Evolutionary conservation across 2,797 vertebrate genomes (phyloP), one percentile per base, ranked within the genome.

Genomic region (Phoxinus dragarum): DNA sequence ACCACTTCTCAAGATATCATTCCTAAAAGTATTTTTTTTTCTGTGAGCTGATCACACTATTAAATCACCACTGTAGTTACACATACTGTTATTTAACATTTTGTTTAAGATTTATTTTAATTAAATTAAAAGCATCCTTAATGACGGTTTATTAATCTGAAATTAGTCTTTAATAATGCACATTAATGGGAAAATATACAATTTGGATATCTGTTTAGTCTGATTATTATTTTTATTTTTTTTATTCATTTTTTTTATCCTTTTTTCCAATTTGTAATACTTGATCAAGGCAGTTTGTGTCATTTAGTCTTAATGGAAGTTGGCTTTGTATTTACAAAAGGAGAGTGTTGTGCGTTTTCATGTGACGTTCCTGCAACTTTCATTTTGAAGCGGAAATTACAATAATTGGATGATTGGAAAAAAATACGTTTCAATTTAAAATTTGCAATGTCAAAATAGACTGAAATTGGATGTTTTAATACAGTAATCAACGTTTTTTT

Each of bases 1-100:
- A 71, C 56, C 69, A 66, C 66, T 84, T 84, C 1, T 49, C 5
- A 52, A 88, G 82, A 80, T 36, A 47, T 90, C 66, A 67, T 77
- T 84, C 73, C 82, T 76, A 54, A 27, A 75, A 84, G 34, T 68
- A 17, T 77, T 77, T 77, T 14, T 36, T 17, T 49, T 49, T 3
- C 40, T 66, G 19, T 49, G 71, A 74, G 40, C 27, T 49, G 52
- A 59, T 81, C n/a, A 23, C 6, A 72, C 80, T 64, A 5, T 79
- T 4, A 71, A 71, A 56, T 21, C 3, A 61, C 40, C 52, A 82
- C 69, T 82, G 54, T 82, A 75, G 47, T 69, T 49, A 44, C 23
- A 73, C 69, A 66, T 66, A 27, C 38, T 34, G 44, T 52, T 75
- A 38, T 40, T 66, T 52, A n/a, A 77, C 31, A 23, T 86, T 83